Percentiles rank a stretch among this genome's conserved stretches.
Conservation (phyloP, 2,797 vertebrate species). For the Spinus olivaceus region DNA sequence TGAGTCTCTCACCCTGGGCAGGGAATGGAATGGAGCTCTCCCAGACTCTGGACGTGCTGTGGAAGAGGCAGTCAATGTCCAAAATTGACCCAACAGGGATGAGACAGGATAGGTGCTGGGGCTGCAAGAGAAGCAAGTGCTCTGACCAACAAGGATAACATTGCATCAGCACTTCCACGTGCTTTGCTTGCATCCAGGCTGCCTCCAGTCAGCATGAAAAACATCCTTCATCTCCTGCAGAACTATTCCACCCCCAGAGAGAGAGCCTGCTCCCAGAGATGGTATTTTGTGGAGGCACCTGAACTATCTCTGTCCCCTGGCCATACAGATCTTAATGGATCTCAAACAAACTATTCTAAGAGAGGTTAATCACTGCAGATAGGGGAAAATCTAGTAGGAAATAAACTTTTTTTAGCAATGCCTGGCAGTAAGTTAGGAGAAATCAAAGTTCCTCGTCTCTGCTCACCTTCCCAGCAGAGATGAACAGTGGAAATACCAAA, state of each 20-base stretch:
- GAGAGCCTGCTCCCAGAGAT: neutral
- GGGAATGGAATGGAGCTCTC: neutral
- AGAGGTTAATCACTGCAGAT: neutral
- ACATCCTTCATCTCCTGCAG: neutral
- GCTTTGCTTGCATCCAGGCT: neutral
- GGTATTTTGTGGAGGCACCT: neutral
- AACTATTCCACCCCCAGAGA: fast-evolving
- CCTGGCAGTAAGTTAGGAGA: neutral
- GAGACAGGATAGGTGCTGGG: neutral
- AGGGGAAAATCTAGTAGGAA: neutral
- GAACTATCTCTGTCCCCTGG: neutral
- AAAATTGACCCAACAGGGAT: neutral
- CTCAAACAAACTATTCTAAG: neutral
- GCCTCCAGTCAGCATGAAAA: neutral
- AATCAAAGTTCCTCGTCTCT: neutral
- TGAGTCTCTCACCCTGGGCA: neutral
- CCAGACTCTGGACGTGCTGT: neutral
- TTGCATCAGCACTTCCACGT: neutral
- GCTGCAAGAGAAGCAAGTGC: neutral
- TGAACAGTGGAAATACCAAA: neutral
- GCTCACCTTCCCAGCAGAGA: neutral
- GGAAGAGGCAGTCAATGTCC: neutral
- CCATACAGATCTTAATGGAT: neutral
- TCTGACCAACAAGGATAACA: neutral
- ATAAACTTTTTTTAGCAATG: neutral